Percentiles rank a stretch among this genome's conserved stretches.
phyloP scores from a whole-genome alignment of 2,797 vertebrate species.

The Pelochelys cantorii region DNA sequence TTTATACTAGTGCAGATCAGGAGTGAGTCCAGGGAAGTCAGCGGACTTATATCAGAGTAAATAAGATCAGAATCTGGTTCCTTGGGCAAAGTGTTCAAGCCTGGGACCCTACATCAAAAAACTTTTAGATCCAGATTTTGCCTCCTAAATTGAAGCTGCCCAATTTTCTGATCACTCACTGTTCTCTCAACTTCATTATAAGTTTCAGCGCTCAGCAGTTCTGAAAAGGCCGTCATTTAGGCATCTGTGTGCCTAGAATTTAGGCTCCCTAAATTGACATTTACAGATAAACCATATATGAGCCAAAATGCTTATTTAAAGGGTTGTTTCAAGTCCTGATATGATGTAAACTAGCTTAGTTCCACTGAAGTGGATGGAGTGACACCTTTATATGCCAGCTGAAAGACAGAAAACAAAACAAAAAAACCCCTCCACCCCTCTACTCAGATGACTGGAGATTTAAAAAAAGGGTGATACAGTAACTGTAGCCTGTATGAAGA shows the following conservation, averaged over 20 bases:
- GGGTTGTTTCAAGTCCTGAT: neutral
- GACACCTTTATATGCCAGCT: neutral
- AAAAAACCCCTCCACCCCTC: neutral
- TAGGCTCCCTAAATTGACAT: neutral
- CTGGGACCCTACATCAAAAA: fast-evolving
- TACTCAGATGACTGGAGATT: neutral
- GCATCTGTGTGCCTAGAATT: neutral
- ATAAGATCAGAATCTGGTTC: fast-evolving
- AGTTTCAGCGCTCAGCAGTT: neutral
- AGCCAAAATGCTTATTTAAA: neutral
- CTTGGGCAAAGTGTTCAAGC: neutral
- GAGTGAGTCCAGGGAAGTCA: neutral
- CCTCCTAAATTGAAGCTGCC: neutral
- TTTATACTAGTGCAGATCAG: neutral
- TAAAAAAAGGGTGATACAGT: no score
- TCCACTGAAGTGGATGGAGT: neutral
- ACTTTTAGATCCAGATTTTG: neutral
- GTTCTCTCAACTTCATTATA: neutral
- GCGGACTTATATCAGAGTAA: fast-evolving
- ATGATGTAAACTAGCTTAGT: neutral
- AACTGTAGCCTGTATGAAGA: no score
- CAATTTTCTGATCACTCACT: fast-evolving
- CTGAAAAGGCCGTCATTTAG: fast-evolving
- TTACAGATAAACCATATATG: neutral
- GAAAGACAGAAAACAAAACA: no score